Conservation (phyloP, 2,888 invertebrate genomes). For the Acleris sparsana region DNA sequence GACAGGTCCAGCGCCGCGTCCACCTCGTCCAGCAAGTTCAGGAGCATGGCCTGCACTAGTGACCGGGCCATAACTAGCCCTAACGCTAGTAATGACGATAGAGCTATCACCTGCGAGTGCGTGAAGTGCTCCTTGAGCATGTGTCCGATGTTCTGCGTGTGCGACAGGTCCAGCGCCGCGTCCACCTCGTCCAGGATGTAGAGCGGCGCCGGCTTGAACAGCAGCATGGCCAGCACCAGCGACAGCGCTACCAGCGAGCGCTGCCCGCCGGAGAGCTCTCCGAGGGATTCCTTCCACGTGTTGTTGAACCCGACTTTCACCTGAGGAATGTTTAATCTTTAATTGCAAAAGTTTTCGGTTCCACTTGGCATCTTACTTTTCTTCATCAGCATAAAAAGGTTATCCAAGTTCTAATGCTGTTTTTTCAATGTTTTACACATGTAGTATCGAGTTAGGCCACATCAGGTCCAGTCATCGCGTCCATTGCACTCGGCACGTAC, state of each 20-base stretch:
- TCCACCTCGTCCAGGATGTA: slow-evolving; percentile 99
- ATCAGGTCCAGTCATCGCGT: neutral
- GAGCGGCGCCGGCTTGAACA: slow-evolving; percentile 98
- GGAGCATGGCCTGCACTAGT: slow-evolving; percentile 96
- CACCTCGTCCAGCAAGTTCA: slow-evolving; percentile 99
- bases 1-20: slow-evolving; percentile 99
- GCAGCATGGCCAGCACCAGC: slow-evolving; percentile 96
- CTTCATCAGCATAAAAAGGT: too few relatives aligned
- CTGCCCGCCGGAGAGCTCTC: slow-evolving; percentile 98
- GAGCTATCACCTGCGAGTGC: slow-evolving; percentile 88
- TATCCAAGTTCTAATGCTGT: too few relatives aligned
- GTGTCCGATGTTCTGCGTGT: slow-evolving; percentile 98
- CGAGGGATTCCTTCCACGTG: slow-evolving; percentile 97
- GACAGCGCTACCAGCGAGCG: slow-evolving; percentile 97
- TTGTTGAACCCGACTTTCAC: slow-evolving; percentile 93
- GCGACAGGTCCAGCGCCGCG: slow-evolving; percentile 98
- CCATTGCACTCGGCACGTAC: slow-evolving; percentile 60
- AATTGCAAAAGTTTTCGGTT: too few relatives aligned
- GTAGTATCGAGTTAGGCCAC: too few relatives aligned
- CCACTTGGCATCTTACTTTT: too few relatives aligned
- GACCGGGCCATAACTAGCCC: neutral
- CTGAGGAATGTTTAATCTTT: slow-evolving; percentile 41
- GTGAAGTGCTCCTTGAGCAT: slow-evolving; percentile 96
- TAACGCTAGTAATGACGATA: neutral
- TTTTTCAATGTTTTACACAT: too few relatives aligned